Conservation (phyloP, 2,888 invertebrate genomes). For the Hanleya hanleyi region DNA sequence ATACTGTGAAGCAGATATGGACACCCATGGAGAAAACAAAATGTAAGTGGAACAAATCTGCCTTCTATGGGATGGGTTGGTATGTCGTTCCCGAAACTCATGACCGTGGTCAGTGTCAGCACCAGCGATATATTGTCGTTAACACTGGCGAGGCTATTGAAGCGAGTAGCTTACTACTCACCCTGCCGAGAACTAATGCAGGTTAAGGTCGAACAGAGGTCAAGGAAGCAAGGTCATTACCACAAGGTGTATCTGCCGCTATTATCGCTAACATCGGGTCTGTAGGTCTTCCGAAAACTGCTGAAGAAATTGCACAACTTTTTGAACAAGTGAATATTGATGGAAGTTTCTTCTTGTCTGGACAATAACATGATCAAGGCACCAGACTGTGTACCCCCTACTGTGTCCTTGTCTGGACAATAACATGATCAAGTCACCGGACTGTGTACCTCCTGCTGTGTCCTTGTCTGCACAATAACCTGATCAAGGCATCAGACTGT, state of each 20-base stretch:
- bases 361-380: no score
- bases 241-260: constrained; percentile 75
- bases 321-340: constrained; percentile 69
- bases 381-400: no score
- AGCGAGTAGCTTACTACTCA: constrained; percentile 75
- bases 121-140: constrained; percentile 61
- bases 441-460: no score
- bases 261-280: constrained; percentile 74
- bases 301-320: constrained; percentile 71
- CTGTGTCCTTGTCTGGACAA: no score
- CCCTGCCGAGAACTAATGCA: constrained; percentile 65
- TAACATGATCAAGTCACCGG: no score
- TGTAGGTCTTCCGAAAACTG: constrained; percentile 69
- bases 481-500: no score
- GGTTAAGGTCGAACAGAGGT: not conserved
- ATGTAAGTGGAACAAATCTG: constrained; percentile 13
- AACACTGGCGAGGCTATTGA: constrained; percentile 79
- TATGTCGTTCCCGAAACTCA: constrained; percentile 62
- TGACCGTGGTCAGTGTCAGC: constrained; percentile 62
- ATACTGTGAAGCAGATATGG: constrained; percentile 74
- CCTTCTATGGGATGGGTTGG: constrained; percentile 75
- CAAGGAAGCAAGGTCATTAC: no score
- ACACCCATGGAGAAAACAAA: constrained; percentile 57
- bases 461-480: no score
- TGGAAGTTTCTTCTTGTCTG: no score